Base-by-base conservation (phyloP, 2,113 vertebrate genomes). In the Gallinago jamesoni region DNA sequence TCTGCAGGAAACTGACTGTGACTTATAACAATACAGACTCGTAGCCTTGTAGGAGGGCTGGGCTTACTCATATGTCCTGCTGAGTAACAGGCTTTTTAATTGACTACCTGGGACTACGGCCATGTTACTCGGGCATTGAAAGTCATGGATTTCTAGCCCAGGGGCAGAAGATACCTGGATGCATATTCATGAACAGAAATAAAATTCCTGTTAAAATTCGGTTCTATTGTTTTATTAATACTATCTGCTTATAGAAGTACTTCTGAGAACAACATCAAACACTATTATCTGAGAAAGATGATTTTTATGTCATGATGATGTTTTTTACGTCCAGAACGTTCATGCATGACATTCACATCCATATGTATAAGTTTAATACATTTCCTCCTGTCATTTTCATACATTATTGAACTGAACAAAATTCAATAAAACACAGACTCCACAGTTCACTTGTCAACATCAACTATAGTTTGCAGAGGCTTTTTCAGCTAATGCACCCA, bases 381-480 rank as follows among this genome's bases (percentile, higher is more conserved):
- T 94, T 97, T 96, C 82, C 66, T 89, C 53, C 59, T 95, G 83
- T 81, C 88, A 93, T 90, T 97, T 95, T 96, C 83, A 91, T 94
- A 79, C 60, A 89, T 96, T 95, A 95, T 94, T 95, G 87, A 96
- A 86, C 74, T 69, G 80, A 95, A 91, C 43, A 87, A 94, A 97
- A 94, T 91, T 92, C 95, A 95, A 75, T 97, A 88, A 95, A 95
- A 93, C 43, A 60, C 52, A 85, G 83, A 39, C 55, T 94, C 83
- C 45, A 33, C 30, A 94, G 89, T 92, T 94, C 93, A 87, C 70
- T 91, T 97, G 90, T 93, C 91, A 93, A 63, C 87, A 94, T 82
- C 53, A 93, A 30, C 87, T 91, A 62, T 17, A 86, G 59, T 95
- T 96, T 93, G 69, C 56, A 85, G 28, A 80, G 63, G 35, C 39